phyloP scores from a whole-genome alignment of 2,888 invertebrate species.

The Peribatodes rhomboidaria region DNA sequence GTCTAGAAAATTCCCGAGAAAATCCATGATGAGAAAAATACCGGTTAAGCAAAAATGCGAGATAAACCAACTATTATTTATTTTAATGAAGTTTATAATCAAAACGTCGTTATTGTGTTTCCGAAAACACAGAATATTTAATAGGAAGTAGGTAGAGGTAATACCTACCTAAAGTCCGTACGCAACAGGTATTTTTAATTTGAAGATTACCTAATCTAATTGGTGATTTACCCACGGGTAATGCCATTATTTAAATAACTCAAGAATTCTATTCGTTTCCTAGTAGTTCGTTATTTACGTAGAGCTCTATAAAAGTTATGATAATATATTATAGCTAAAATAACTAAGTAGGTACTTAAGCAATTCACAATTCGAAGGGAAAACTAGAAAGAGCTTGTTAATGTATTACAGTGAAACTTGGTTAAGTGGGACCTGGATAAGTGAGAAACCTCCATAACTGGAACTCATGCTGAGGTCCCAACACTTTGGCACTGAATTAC shows the following conservation, averaged over 20 bases:
- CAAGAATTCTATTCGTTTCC: neutral
- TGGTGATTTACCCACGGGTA: constrained; percentile 9
- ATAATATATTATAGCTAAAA: too few species aligned
- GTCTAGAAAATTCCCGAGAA: neutral
- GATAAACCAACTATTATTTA: neutral
- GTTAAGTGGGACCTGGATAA: too few species aligned
- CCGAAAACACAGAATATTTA: neutral
- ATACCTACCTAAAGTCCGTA: too few species aligned
- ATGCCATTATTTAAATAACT: neutral
- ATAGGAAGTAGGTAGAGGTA: constrained; percentile 1
- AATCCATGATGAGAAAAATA: neutral
- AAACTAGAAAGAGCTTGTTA: too few species aligned
- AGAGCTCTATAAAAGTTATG: neutral
- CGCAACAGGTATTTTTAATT: constrained; percentile 7
- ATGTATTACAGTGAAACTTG: too few species aligned
- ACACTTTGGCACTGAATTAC: too few species aligned
- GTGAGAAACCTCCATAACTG: too few species aligned
- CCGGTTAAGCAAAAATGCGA: neutral
- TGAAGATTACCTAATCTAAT: constrained; percentile 20
- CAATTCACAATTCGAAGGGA: too few species aligned
- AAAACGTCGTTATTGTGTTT: constrained; percentile 3
- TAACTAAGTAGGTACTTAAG: too few species aligned
- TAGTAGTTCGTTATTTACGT: neutral
- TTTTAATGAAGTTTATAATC: constrained; percentile 2
- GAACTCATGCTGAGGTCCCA: too few species aligned